Base-by-base conservation (phyloP, 2,797 vertebrate genomes). In the Sebastes miniatus region DNA sequence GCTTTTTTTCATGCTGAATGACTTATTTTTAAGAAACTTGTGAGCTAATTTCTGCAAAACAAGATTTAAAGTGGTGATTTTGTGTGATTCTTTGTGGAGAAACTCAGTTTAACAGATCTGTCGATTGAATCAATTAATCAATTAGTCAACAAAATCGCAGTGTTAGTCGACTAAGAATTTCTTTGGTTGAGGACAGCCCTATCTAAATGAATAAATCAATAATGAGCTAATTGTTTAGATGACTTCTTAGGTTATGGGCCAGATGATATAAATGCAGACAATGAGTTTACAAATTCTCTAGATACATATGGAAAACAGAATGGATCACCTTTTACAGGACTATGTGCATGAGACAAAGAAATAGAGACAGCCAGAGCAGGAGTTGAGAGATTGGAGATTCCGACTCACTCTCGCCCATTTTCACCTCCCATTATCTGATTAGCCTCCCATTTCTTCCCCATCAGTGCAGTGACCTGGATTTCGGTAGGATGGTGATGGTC, bases 401-500 rank as follows among this genome's bases (percentile, higher is more conserved):
- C 89, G 25, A 92, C 89, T 93, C 89, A 92, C 95, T 95, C 94
- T 94, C 83, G 83, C 93, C 95, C 94, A 92, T 96, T 96, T 96
- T 95, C 95, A 96, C 94, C 96, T 95, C 95, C 96, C 94, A 96
- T 95, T 96, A 96, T 96, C 96, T 97, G 97, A 97, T 98, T 97
- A 97, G 96, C 96, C 95, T 96, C 96, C 95, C 95, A 97, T 98
- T 97, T 96, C 96, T 95, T 96, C 95, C 96, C 96, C 96, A 97
- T 97, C 96, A 97, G 95, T 90, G 92, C 94, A 94, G 93, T 96
- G 97, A 97, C 97, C 97, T 96, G 96, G 91, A 95, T 98, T 97
- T 96, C 83, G 87, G 92, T 79, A 79, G 94, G 93, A 94, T 93
- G 85, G 94, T 91, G 95, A 94, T 52, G 90, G 92, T 92, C 93